These are phyloP conservation scores for Epistrophe grossulariae DNA, from an alignment of 2,888 invertebrate genomes.

Conservation along the genomic window DNA sequence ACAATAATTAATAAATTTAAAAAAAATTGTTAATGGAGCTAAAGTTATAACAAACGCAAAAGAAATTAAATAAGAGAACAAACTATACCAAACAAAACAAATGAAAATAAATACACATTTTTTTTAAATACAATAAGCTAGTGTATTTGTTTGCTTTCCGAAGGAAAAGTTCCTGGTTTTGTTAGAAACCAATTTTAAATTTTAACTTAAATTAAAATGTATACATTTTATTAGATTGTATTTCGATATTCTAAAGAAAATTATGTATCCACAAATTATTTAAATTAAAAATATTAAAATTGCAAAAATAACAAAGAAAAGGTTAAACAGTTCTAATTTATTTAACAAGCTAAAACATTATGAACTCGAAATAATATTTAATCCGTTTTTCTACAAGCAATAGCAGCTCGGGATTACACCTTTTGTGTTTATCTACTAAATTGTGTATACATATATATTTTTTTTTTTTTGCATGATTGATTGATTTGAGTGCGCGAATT, in stretches of 20 bases:
- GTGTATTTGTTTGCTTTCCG: neutral
- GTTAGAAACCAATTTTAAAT: neutral
- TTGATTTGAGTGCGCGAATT: conserved; percentile 45
- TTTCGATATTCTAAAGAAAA: neutral
- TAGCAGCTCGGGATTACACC: conserved; percentile 35
- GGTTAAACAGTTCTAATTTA: neutral
- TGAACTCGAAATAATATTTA: conserved; percentile 2
- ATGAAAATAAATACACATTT: neutral
- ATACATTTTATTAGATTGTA: neutral
- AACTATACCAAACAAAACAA: neutral
- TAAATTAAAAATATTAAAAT: conserved; percentile 17
- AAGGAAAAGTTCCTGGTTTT: neutral
- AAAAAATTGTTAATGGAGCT: conserved; percentile 5
- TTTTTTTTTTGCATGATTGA: conserved; percentile 39
- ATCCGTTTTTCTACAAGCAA: neutral
- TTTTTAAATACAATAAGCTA: neutral
- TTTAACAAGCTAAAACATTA: conserved; percentile 27
- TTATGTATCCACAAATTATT: conserved; percentile 1
- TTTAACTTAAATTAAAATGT: neutral
- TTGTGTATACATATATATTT: conserved; percentile 50
- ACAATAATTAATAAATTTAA: conserved; percentile 26
- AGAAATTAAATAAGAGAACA: neutral
- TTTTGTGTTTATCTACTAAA: conserved; percentile 74
- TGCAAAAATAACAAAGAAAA: conserved; percentile 1
- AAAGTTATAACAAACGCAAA: neutral